Evolutionary conservation across 2,113 vertebrate genomes (phyloP), one percentile per base, ranked within the genome.

Genomic region (Gallinago jamesoni): DNA sequence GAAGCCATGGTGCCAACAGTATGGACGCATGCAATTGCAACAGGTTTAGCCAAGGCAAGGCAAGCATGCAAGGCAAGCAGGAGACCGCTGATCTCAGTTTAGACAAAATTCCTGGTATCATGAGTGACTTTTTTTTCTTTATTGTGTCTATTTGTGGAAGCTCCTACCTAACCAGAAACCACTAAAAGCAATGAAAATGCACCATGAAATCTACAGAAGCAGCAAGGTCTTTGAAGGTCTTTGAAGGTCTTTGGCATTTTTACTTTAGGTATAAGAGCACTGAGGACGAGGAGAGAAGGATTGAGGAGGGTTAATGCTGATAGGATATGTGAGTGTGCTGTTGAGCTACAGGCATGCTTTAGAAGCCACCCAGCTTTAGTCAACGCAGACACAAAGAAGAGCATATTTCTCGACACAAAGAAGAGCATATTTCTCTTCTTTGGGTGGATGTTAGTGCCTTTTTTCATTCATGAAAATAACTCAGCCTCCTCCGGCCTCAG

Each of bases 21-120:
- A 31, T 2, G 45, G 47, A 8, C 4, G n/a, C 0, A 0, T 12
- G 20, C 22, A 4, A n/a, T 20, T 48, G 37, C 4, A 2, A 47
- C 31, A 56, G 8, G 0, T 86, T 64, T 84, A 39, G 17, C n/a
- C 10, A n/a, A 80, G 47, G 20, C 22, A 80, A 76, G 19, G 41
- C 41, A 43, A 15, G 41, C 41, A 39, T 39, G 39, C 10, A n/a
- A 80, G 47, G 22, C 22, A 79, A 76, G 19, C 22, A 55, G 53
- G 45, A 68, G 9, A 76, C 31, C 31, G 57, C 37, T 1, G 14
- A 56, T 72, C 16, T 15, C 1, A 1, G 10, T 60, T 86, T 39
- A 41, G 57, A 31, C 19, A 59, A 8, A 55, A 75, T 76, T 84
- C 28, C 30, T 12, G 21, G 33, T 25, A 27, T 37, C 13, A 2